A percentile compares a stretch with the other conserved stretches of the same genome.
Evolutionary conservation across 2,888 invertebrate species (phyloP).

Genomic region (Chymomyza fuscimana): DNA sequence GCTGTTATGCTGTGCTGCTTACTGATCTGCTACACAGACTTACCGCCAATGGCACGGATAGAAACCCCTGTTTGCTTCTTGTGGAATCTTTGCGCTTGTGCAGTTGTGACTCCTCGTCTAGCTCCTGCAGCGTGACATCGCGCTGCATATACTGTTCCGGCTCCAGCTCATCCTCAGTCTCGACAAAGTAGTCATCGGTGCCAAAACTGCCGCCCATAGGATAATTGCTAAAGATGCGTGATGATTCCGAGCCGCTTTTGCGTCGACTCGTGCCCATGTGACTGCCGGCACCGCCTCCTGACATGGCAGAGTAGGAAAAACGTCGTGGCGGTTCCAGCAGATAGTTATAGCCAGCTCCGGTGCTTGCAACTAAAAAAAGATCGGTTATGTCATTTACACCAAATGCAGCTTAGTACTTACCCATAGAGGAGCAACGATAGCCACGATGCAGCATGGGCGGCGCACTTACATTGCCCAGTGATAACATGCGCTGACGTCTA

Average conservation of each 20-base stretch:
- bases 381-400: background rate
- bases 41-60: slow-evolving; percentile 79
- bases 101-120: slow-evolving; percentile 51
- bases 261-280: slow-evolving; percentile 80
- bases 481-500: slow-evolving; percentile 82
- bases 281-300: slow-evolving; percentile 65
- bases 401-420: slow-evolving; percentile 59
- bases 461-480: slow-evolving; percentile 85
- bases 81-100: slow-evolving; percentile 76
- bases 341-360: slow-evolving; percentile 87
- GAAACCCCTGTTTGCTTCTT: slow-evolving; percentile 78
- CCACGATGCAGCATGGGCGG: slow-evolving; percentile 81
- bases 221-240: slow-evolving; percentile 79
- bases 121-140: slow-evolving; percentile 64
- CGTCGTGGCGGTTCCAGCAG: slow-evolving; percentile 85
- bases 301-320: slow-evolving; percentile 80
- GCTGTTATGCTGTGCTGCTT: background rate
- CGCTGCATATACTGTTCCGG: slow-evolving; percentile 80
- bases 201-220: slow-evolving; percentile 80
- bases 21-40: slow-evolving; percentile 38
- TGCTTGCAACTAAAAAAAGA: slow-evolving; percentile 81
- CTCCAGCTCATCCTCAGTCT: slow-evolving; percentile 80
- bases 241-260: slow-evolving; percentile 84
- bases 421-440: slow-evolving; percentile 83
- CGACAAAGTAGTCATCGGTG: slow-evolving; percentile 79